Evolutionary conservation across 2,888 invertebrate species (phyloP).

Genomic region (Folsomia manolachei): DNA sequence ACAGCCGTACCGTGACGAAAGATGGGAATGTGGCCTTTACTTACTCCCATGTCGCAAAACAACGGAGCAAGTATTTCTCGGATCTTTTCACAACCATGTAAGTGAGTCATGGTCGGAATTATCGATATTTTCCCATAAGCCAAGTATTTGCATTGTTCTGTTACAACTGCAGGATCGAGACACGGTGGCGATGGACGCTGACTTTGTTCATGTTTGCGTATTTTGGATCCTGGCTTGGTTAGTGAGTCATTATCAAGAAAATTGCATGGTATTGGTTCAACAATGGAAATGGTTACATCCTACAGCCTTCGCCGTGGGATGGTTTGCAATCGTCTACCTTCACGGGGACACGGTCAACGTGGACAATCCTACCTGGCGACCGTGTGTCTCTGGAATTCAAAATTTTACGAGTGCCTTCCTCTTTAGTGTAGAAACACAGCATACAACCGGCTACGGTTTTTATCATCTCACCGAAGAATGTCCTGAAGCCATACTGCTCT

Average conservation of each 20-base stretch:
- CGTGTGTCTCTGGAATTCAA: slow-evolving; percentile 57
- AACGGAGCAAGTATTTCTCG: slow-evolving; percentile 54
- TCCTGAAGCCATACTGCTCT: slow-evolving; percentile 31
- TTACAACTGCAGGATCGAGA: slow-evolving; percentile 63
- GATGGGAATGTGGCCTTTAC: slow-evolving; percentile 36
- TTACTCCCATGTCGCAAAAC: slow-evolving; percentile 38
- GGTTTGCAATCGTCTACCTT: slow-evolving; percentile 84
- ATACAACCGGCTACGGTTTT: slow-evolving; percentile 41
- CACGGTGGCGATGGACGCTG: slow-evolving; percentile 90
- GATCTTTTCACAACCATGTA: slow-evolving; percentile 76
- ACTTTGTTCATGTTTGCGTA: slow-evolving; percentile 80
- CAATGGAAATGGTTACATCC: neutral
- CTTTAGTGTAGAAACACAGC: slow-evolving; percentile 59
- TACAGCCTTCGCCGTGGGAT: slow-evolving; percentile 71
- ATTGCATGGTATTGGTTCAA: neutral
- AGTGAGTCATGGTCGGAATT: no score
- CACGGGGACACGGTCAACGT: slow-evolving; percentile 73
- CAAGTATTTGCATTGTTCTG: neutral
- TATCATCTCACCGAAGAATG: slow-evolving; percentile 52
- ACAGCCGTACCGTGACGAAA: slow-evolving; percentile 42
- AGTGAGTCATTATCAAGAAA: no score
- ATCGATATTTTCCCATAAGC: no score
- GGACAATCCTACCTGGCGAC: slow-evolving; percentile 52
- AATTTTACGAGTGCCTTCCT: slow-evolving; percentile 58
- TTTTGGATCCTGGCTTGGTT: slow-evolving; percentile 75